Percentiles rank a stretch among this genome's conserved stretches.
phyloP scores from a whole-genome alignment of 1,140 invertebrate genomes.

The Ditylenchus dipsaci region DNA sequence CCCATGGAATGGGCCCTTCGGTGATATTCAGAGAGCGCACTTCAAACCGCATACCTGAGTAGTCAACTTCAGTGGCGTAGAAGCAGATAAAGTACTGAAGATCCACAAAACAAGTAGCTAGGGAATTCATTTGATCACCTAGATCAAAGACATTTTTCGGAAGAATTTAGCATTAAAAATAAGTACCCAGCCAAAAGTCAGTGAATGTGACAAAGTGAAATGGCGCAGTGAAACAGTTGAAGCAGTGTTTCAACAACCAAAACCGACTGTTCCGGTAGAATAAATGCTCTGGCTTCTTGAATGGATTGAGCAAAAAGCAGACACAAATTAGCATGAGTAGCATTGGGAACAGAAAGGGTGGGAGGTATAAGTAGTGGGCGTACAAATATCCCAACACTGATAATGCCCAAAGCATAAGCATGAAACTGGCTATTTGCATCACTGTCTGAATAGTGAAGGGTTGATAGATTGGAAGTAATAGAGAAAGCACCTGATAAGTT shows the following conservation, averaged over 20 bases:
- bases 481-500: constrained; percentile 74
- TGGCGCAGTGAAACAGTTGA: constrained; percentile 71
- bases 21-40: constrained; percentile 50
- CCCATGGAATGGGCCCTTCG: constrained; percentile 51
- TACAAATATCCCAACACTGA: constrained; percentile 73
- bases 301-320: constrained; percentile 81
- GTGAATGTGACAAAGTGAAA: constrained; percentile 93
- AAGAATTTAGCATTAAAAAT: too few relatives aligned
- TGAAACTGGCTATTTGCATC: constrained; percentile 87
- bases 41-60: constrained; percentile 42
- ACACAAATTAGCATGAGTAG: constrained; percentile 79
- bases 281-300: constrained; percentile 65
- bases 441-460: constrained; percentile 59
- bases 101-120: constrained; percentile 81
- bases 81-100: constrained; percentile 81
- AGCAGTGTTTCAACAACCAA: constrained; percentile 64
- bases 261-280: constrained; percentile 79
- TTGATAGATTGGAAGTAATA: neutral
- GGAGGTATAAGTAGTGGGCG: constrained; percentile 78
- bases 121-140: constrained; percentile 89
- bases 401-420: constrained; percentile 88
- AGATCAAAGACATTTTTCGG: too few relatives aligned
- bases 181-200: constrained; percentile 87
- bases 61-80: constrained; percentile 61
- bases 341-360: constrained; percentile 82